Base-by-base conservation (phyloP, 2,888 invertebrate genomes). In the Platerodrilus igneus region DNA sequence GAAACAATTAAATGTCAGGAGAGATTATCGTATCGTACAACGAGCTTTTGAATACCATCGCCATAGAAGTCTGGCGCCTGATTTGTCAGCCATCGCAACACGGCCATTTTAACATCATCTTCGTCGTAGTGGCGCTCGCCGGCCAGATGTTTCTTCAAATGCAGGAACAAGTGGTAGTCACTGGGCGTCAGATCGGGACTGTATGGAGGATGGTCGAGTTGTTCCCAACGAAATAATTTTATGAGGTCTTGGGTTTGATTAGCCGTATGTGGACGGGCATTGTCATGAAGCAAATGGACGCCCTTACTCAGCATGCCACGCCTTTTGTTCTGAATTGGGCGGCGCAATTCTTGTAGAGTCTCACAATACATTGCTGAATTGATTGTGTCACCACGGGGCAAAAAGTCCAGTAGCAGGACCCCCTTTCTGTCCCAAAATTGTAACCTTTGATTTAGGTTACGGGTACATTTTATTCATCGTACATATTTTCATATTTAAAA, bases 301-400 rank as follows among this genome's bases (percentile, higher is more conserved):
- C 38, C 33, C 25, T 38, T 45, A 31, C 26, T 45, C 37, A 44
- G 27, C 37, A 39, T 45, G 15, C 39, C 43, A 29, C 43, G 25
- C 18, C 39, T 34, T 28, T 40, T 45, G 30, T 46, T 40, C 17
- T 45, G 46, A 30, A 39, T 45, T 17, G 35, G 36, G 30, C 35
- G 44, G 13, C 19, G 25, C 26, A 41, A 23, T 35, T 39, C 39
- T 27, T 34, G 39, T 34, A 45, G 18, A 13, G 45, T 44, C 42
- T 38, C 42, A 38, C 45, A 30, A 30, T 19, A 30, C 5, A 6
- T n/a, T 7, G 6, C 19, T 7, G 18, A 8, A 30, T 19, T 20
- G 11, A 30, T 20, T 30, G 20, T 30, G 9, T n/a, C n/a, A n/a
- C n/a, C n/a, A n/a, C n/a, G n/a, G n/a, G n/a, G n/a, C n/a, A n/a